Evolutionary conservation across 2,113 vertebrate genomes (phyloP), one percentile per base, ranked within the genome.

Genomic region (Albula glossodonta): DNA sequence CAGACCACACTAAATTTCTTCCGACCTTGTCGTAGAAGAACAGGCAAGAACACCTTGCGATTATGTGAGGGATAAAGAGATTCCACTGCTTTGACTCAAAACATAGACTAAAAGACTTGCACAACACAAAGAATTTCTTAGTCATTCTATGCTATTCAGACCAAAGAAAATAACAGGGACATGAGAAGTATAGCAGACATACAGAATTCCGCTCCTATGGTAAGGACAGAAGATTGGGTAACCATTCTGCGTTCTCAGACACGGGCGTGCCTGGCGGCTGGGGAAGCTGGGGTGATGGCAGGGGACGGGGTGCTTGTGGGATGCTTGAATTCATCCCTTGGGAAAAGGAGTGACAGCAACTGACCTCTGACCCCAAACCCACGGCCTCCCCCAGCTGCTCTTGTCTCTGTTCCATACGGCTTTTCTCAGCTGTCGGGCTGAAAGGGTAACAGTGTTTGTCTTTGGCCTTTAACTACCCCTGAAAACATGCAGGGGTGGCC

Each of bases 371-470:
- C 85, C 84, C 86, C n/a, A 51, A 56, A 31, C 80, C 88, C 77
- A 19, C 87, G 84, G 84, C 89, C 83, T 87, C 84, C 15, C 79
- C 87, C 91, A 93, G 91, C 92, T 94, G 92, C 87, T 88, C 48
- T 87, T 49, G 5, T 80, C 11, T 56, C 53, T 41, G 31, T 91
- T 90, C 89, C 86, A 48, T 41, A 57, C 74, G 53, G 74, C 78
- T 51, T 50, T 50, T 15, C 87, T 86, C 51, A 66, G 51, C 74
- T 85, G 86, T 83, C 25, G 19, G 80, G 52, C 74, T 83, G 25
- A 22, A 17, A 17, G 52, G 52, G 48, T 66, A 31, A 51, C 25
- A 50, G 19, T 51, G 51, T 88, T 84, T 85, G 79, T 81, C 74
- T 80, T 81, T 79, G 74, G 17, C 57, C 11, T 60, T 86, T 85